These are phyloP conservation scores for Fukomys damarensis DNA, from an alignment of 2,113 vertebrate species.

Conservation along the genomic window DNA sequence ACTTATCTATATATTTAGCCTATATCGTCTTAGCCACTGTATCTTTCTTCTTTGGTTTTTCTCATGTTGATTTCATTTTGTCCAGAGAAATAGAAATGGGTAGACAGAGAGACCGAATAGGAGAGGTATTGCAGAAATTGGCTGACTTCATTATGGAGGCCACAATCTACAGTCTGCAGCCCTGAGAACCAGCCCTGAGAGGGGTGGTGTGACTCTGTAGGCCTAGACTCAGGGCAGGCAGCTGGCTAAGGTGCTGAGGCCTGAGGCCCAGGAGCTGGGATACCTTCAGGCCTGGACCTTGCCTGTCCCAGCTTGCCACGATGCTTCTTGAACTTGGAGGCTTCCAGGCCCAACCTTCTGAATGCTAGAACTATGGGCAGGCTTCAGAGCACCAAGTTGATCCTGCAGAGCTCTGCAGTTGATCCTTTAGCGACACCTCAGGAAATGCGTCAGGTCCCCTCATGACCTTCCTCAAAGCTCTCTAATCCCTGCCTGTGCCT, in stretches of 20 bases:
- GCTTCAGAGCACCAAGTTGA: not conserved
- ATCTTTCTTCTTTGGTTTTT: not conserved
- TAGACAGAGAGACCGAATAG: not conserved
- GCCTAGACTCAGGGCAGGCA: not conserved
- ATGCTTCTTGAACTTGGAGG: not conserved
- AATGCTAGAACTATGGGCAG: not conserved
- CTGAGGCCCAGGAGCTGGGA: not conserved
- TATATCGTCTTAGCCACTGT: not conserved
- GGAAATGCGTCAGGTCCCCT: too few relatives aligned
- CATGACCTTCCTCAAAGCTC: not conserved
- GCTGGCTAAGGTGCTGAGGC: not conserved
- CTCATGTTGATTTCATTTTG: not conserved
- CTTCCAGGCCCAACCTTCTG: not conserved
- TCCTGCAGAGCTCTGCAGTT: rapidly evolving
- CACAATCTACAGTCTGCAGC: not conserved
- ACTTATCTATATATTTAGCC: too few relatives aligned
- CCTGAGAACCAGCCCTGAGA: not conserved
- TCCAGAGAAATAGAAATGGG: not conserved
- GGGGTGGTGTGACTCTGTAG: not conserved
- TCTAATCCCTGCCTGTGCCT: not conserved
- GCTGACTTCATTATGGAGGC: not conserved
- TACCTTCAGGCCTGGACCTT: not conserved
- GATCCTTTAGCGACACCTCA: not conserved
- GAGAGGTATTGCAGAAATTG: not conserved
- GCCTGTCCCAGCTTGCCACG: not conserved